Evolutionary conservation across 64 coral and sea anemone genomes (phyloP).

Genomic region (Montipora capricornis): DNA sequence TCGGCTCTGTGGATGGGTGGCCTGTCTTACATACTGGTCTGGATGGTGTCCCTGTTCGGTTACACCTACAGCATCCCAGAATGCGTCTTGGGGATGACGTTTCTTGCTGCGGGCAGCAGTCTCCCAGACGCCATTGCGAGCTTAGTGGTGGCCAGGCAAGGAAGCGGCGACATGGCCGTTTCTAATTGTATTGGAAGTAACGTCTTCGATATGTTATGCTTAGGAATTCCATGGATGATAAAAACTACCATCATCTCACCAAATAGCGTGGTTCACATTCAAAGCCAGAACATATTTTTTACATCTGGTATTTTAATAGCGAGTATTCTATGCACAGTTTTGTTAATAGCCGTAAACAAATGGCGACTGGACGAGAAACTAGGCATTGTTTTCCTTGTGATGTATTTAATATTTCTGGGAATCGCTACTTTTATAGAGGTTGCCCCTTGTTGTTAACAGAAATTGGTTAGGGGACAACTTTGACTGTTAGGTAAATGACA

Average conservation of each 20-base stretch:
- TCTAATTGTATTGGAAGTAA: slow-evolving; percentile 93
- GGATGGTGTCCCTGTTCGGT: slow-evolving; percentile 89
- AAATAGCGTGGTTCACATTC: slow-evolving; percentile 39
- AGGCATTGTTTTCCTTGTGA: slow-evolving; percentile 69
- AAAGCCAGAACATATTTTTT: slow-evolving; percentile 85
- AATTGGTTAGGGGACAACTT: no score
- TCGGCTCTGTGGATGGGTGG: slow-evolving; percentile 83
- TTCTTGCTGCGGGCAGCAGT: slow-evolving; percentile 93
- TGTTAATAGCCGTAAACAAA: slow-evolving; percentile 75
- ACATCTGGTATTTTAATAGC: slow-evolving; percentile 81
- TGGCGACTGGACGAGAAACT: slow-evolving; percentile 82
- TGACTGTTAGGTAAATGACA: no score
- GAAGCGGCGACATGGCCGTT: slow-evolving; percentile 89
- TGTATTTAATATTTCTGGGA: slow-evolving; percentile 84
- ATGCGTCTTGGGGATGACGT: slow-evolving; percentile 88
- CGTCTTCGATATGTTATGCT: slow-evolving; percentile 85
- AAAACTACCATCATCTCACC: slow-evolving; percentile 76
- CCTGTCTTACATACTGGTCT: slow-evolving; percentile 83
- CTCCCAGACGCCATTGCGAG: slow-evolving; percentile 92
- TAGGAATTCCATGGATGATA: slow-evolving; percentile 87
- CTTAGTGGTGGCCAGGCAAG: slow-evolving; percentile 80
- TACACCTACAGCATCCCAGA: slow-evolving; percentile 91
- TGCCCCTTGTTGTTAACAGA: slow-evolving; percentile 52
- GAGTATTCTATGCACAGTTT: slow-evolving; percentile 72
- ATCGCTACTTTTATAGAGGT: slow-evolving; percentile 88